Evolutionary conservation across 2,888 invertebrate genomes (phyloP), one percentile per base, ranked within the genome.

Genomic region (Gerosis bhagava): DNA sequence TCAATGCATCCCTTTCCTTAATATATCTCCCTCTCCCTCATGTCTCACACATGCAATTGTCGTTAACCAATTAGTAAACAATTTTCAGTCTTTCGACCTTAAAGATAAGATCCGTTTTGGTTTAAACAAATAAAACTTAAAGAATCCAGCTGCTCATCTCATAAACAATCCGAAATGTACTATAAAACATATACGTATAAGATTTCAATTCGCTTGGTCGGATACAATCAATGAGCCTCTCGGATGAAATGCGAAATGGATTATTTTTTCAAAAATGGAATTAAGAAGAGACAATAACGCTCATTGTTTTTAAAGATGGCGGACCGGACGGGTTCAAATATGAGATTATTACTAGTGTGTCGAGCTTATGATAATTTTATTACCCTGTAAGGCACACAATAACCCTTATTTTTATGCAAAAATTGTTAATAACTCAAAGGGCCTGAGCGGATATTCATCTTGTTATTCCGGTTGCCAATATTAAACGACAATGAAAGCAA

Each of bases 191-290:
- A 6, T 0, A 0, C 0, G 34, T 67, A n/a, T n/a, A 81, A 67
- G 62, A 64, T 61, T 61, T 50, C 62, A 53, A 65, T 57, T 77
- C 29, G 47, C 29, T 56, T 49, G 57, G 21, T 31, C 22, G 15
- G 49, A 37, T 53, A 60, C 61, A 73, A 79, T 82, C 78, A 83
- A 79, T 78, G 80, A 77, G 71, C 66, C 77, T 70, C 72, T 78
- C 73, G 74, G 77, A 83, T 83, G 78, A 84, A 84, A 86, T 80
- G 79, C 82, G 82, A 83, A 84, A 83, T 83, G 84, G 83, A 87
- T 86, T 86, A 83, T 86, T 88, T 87, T 88, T 86, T 86, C 80
- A 84, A 87, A 88, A 87, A 88, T 84, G 86, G 86, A 83, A 87
- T 87, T 84, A 86, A 83, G 83, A 80, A 83, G 82, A 84, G 86